phyloP scores from a whole-genome alignment of 2,797 vertebrate genomes.

The Novumbra hubbsi region DNA sequence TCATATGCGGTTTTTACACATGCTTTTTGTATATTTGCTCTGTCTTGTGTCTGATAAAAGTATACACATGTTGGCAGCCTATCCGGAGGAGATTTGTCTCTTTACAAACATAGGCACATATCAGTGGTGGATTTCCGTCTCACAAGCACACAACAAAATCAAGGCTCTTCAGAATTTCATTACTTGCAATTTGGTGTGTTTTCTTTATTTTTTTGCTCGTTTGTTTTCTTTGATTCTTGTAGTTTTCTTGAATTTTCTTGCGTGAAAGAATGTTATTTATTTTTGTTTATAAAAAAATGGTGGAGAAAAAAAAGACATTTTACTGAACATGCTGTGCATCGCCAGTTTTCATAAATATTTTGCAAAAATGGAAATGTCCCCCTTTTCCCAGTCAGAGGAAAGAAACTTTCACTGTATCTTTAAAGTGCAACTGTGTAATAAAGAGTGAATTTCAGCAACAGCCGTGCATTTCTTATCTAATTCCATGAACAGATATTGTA shows the following conservation, averaged over 20 bases:
- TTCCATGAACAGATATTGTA: not conserved
- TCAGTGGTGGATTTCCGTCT: constrained; percentile 16
- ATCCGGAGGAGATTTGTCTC: not conserved
- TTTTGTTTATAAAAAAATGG: constrained; percentile 73
- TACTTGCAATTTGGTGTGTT: constrained; percentile 49
- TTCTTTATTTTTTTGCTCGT: constrained; percentile 48
- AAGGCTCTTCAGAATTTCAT: constrained; percentile 40
- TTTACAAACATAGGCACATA: constrained; percentile 20
- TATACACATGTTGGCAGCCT: not conserved
- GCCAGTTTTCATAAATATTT: constrained; percentile 82
- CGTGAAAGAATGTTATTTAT: constrained; percentile 78
- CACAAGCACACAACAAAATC: constrained; percentile 29
- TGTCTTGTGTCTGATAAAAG: not conserved
- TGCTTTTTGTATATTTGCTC: not conserved
- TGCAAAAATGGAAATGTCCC: constrained; percentile 64
- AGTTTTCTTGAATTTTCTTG: constrained; percentile 65
- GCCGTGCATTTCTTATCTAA: not conserved
- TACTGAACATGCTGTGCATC: constrained; percentile 83
- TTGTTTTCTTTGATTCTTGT: constrained; percentile 23
- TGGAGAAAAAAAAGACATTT: constrained; percentile 39
- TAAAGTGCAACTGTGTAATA: constrained; percentile 77
- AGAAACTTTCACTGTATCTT: constrained; percentile 67
- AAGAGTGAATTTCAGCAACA: constrained; percentile 69
- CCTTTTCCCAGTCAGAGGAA: constrained; percentile 63
- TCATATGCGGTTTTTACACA: not conserved